These are phyloP conservation scores for Piaya cayana DNA, from an alignment of 2,113 vertebrate species.

Conservation along the genomic window DNA sequence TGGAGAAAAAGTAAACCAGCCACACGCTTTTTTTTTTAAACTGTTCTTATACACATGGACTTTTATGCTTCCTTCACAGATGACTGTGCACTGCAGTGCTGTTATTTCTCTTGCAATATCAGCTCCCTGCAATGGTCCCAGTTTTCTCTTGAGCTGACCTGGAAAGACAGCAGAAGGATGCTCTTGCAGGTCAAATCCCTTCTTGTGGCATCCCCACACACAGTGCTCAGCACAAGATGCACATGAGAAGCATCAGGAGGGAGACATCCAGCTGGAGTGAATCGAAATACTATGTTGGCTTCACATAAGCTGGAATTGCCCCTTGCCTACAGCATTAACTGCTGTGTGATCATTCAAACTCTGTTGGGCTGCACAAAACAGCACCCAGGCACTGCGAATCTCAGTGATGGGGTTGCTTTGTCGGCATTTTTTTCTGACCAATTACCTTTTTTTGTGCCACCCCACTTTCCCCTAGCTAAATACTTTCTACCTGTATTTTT, in stretches of 20 bases:
- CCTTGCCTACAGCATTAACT: not conserved
- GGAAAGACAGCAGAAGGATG: not conserved
- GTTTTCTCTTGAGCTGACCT: not conserved
- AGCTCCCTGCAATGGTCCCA: not conserved
- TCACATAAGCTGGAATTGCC: not conserved
- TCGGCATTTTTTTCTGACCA: not conserved
- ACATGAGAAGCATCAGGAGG: not conserved
- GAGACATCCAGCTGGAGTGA: not conserved
- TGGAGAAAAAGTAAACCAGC: not conserved
- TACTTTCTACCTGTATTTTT: not conserved
- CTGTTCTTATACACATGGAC: not conserved
- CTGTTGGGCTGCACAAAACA: not conserved
- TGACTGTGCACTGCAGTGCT: not conserved
- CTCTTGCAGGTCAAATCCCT: not conserved
- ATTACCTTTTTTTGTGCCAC: not conserved
- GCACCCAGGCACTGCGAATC: not conserved
- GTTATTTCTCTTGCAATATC: not conserved
- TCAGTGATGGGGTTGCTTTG: not conserved
- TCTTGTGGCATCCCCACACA: not conserved
- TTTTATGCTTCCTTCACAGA: not conserved
- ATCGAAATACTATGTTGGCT: not conserved
- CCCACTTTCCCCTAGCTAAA: not conserved
- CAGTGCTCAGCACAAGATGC: fast-evolving
- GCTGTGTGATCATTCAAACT: not conserved
- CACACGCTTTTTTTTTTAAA: not conserved